Percentiles rank a stretch among this genome's conserved stretches.
phyloP scores from a whole-genome alignment of 1,140 invertebrate genomes.

The Thalassaphorura encarpata region DNA sequence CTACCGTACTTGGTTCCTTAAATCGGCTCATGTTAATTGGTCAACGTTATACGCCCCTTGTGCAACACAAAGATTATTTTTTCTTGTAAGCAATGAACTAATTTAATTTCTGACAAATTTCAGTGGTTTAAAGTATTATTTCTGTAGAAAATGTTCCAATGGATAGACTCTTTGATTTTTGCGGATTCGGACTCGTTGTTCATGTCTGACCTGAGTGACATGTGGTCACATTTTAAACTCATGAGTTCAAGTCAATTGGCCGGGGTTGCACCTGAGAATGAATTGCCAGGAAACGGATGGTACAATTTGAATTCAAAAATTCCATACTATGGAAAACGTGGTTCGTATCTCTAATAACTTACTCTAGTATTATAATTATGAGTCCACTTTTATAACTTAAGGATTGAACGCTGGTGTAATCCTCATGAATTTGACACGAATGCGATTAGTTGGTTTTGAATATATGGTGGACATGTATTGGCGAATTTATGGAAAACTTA shows the following conservation, averaged over 20 bases:
- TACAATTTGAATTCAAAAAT: background rate
- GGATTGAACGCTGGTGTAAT: slow-evolving; percentile 12
- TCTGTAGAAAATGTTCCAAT: background rate
- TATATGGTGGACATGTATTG: background rate
- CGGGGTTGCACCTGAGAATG: background rate
- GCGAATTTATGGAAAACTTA: background rate
- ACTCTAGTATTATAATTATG: background rate
- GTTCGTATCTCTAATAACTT: background rate
- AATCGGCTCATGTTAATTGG: too few species aligned
- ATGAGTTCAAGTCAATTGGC: background rate
- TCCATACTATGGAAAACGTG: background rate
- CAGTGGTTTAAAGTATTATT: too few species aligned
- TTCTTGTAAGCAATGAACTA: slow-evolving; percentile 63
- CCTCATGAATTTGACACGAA: slow-evolving; percentile 11
- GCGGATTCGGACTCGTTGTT: background rate
- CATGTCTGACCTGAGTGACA: background rate
- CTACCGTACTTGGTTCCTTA: too few species aligned
- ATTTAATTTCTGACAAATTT: too few species aligned
- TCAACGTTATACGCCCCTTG: slow-evolving; percentile 87
- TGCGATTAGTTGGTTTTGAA: slow-evolving; percentile 3
- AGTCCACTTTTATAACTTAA: background rate
- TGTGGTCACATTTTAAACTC: background rate
- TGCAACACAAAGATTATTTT: slow-evolving; percentile 79
- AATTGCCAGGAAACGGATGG: slow-evolving; percentile 1
- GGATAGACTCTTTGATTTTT: background rate